Base-by-base conservation (phyloP, 2,888 invertebrate genomes). In the Dyspetes luteomarginatus region DNA sequence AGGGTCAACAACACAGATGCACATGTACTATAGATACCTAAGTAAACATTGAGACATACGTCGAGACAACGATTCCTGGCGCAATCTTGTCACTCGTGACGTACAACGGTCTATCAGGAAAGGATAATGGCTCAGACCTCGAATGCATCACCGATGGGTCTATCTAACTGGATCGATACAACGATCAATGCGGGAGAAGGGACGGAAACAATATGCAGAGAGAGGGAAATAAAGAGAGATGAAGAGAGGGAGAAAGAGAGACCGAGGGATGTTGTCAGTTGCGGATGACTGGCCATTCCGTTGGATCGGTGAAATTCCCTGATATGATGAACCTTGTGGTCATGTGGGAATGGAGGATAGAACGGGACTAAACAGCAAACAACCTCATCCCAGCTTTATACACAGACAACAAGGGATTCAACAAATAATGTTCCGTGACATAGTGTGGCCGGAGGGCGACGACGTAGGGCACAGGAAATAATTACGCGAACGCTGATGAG, bases 1-100 rank as follows among this genome's bases (percentile, higher is more conserved):
- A 65, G 52, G 50, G 50, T 65, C 7, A 58, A 71, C 56, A n/a
- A 30, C 55, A 69, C 41, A 48, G 17, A 62, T 55, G 55, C 48
- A 72, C 60, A 52, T 78, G 22, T 41, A 67, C 52, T 62, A 62
- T 64, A 43, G 48, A 73, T 62, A 73, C 24, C 45, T 58, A 67
- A 50, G 62, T 62, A 55, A 9, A 78, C 68, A 78, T 55, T 45
- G 55, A 65, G 30, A 77, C 55, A 68, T 50, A 68, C 62, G 76
- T 68, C 45, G 78, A 45, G 62, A 58, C 48, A 68, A 73, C 78
- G 67, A 73, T 78, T 30, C 64, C 67, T 55, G 50, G 64, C 26
- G 67, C 58, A 50, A 58, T 41, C 50, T 65, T 48, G 36, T 64
- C 41, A 52, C 24, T 77, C 72, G 67, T 22, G 26, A 36, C 58